Base-by-base conservation (phyloP, 1,140 invertebrate species). In the Agrilus planipennis region DNA sequence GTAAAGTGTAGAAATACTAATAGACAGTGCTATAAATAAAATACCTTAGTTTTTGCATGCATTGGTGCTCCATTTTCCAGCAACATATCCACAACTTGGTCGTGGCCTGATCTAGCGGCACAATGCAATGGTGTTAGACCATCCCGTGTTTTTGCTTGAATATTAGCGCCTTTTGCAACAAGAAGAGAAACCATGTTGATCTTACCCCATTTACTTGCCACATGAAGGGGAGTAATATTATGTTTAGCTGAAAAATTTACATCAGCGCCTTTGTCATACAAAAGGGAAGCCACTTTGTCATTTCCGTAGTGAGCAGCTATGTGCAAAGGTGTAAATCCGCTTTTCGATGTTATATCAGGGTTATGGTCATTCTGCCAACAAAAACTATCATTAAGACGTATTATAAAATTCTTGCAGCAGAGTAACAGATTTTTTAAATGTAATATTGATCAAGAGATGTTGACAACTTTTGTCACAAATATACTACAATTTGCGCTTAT, bases 291-390 rank as follows among this genome's bases (percentile, higher is more conserved):
- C 44, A 99, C 92, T 60, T 87, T 87, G 53, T 89, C 85, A 65
- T 98, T 99, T 17, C 95, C 95, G 68, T 99, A 99, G 69, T 99
- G 96, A 15, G 93, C 84, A 17, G 94, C 92, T 54, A 98, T 98
- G 66, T 99, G 95, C 14, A 99, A 72, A 1, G 95, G 93, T 1
- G 94, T 99, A 61, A 99, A 99, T 1, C 94, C 93, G 56, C 89
- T 95, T 69, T 97, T 95, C 9, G 90, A 94, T 35, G 89, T 90
- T 30, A 91, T 82, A 63, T 97, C 91, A 1, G 90, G 89, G 66
- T 91, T 94, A 61, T 89, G 86, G 62, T 95, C 89, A 64, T 91
- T 94, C 71, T 85, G 61, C 48, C 49, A 42, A 40, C 18, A 41
- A 11, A n/a, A n/a, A n/a, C n/a, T n/a, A n/a, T n/a, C n/a, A n/a